Evolutionary conservation across 2,888 invertebrate genomes (phyloP), one percentile per base, ranked within the genome.

Genomic region (Smittia sp.): DNA sequence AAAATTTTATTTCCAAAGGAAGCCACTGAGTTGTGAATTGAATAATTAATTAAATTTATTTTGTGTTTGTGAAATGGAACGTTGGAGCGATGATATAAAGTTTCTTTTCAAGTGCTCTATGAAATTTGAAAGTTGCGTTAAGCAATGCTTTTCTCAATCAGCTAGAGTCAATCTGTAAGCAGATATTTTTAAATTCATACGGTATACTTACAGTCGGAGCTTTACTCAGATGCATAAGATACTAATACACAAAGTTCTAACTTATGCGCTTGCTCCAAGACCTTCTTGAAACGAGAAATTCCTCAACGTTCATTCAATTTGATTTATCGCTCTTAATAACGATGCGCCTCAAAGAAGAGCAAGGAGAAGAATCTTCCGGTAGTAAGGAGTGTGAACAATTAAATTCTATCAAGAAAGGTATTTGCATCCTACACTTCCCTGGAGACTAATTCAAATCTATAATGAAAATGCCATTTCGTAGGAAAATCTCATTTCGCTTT

Each of bases 401-500:
- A 72, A 72, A 72, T 72, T 58, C 58, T 69, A 69, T 69, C 58
- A n/a, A 58, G 67, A 67, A 58, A 67, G 39, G 15, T 72, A 62
- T 72, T 72, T 72, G 72, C 72, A 72, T 72, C 32, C 32, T 39
- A 18, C 22, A n/a, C 15, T 15, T 69, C 69, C 54, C 69, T 54
- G 15, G 13, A 54, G 72, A 62, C 32, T 62, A 58, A 72, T 72
- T 72, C 72, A 39, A 72, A 72, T 72, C 72, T 72, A 58, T 72
- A 72, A 72, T 72, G 72, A 72, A 72, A 72, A 72, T 72, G 62
- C 72, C 72, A 69, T 69, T 58, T 69, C 69, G 54, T 1, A 25
- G 13, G 27, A 52, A 63, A 72, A 72, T 72, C 39, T 69, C 67
- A 67, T 69, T 69, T 69, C 58, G 13, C 27, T 27, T 18, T 27